phyloP scores from a whole-genome alignment of 2,113 vertebrate genomes.

The Hiodon alosoides region DNA sequence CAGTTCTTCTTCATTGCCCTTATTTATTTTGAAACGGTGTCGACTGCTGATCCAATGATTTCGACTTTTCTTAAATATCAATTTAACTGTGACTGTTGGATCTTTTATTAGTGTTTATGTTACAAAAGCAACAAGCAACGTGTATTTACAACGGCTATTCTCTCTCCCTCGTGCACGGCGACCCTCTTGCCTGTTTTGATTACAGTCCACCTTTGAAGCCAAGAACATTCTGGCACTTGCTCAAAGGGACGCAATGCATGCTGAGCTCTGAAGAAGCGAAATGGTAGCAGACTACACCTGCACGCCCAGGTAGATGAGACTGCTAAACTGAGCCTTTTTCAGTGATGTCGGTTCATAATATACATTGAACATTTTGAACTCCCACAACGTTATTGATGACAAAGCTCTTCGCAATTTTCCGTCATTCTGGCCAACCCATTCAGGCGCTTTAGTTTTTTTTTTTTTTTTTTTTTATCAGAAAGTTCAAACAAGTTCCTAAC shows the following conservation, averaged over 20 bases:
- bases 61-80: background rate
- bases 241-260: conserved; percentile 8
- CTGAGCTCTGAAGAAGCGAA: conserved; percentile 2
- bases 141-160: conserved; percentile 15
- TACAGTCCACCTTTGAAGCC: conserved; percentile 20
- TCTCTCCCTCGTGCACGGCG: conserved; percentile 2
- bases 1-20: background rate
- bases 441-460: background rate
- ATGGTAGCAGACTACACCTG: conserved; percentile 1
- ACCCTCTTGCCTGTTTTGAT: conserved; percentile 19
- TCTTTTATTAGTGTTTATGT: conserved; percentile 10
- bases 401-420: too few species aligned
- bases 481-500: too few species aligned
- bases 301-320: conserved; percentile 14
- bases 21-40: background rate
- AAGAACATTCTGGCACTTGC: conserved; percentile 28
- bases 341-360: conserved; percentile 3
- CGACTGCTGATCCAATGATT: background rate
- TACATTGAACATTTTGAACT: background rate
- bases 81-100: conserved; percentile 7
- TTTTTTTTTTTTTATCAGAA: too few species aligned
- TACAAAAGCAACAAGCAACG: conserved; percentile 3
- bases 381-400: background rate
- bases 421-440: background rate
- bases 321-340: conserved; percentile 5